Conservation (phyloP, 2,888 invertebrate genomes). For the Tanaodytes sp. region DNA sequence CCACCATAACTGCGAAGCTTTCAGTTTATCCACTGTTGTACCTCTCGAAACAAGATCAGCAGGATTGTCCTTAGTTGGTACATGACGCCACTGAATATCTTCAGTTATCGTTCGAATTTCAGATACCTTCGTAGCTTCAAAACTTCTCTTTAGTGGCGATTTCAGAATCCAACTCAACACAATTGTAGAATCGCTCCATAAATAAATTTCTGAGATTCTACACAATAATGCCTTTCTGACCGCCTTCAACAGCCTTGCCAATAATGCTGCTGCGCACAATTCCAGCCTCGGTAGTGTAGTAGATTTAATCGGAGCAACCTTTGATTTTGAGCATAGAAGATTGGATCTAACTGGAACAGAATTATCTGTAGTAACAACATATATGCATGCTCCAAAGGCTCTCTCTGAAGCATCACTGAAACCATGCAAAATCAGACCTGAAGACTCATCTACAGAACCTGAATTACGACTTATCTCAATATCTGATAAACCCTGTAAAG, state of each 20-base stretch:
- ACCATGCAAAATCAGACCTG: too few relatives aligned
- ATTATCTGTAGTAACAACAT: slow-evolving; percentile 18
- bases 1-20: slow-evolving; percentile 4
- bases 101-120: slow-evolving; percentile 11
- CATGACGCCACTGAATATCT: slow-evolving; percentile 6
- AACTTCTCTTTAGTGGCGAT: slow-evolving; percentile 18
- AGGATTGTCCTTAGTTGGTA: slow-evolving; percentile 12
- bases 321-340: slow-evolving; percentile 51
- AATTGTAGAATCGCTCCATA: slow-evolving; percentile 40
- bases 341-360: background rate
- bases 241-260: slow-evolving; percentile 12
- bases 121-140: background rate
- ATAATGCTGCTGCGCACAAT: slow-evolving; percentile 23
- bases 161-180: slow-evolving; percentile 33
- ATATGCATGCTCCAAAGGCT: slow-evolving; percentile 58
- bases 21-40: background rate
- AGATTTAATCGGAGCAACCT: slow-evolving; percentile 33
- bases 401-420: slow-evolving; percentile 54
- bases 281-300: slow-evolving; percentile 32
- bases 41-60: slow-evolving; percentile 14
- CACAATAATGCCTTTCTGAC: slow-evolving; percentile 20
- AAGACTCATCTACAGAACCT: too few relatives aligned
- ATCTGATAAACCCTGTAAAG: too few relatives aligned
- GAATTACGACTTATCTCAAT: too few relatives aligned
- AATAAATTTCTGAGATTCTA: slow-evolving; percentile 1